A percentile compares a stretch with the other conserved stretches of the same genome.
Evolutionary conservation across 1,140 invertebrate genomes (phyloP).

Genomic region (Tribolium castaneum): DNA sequence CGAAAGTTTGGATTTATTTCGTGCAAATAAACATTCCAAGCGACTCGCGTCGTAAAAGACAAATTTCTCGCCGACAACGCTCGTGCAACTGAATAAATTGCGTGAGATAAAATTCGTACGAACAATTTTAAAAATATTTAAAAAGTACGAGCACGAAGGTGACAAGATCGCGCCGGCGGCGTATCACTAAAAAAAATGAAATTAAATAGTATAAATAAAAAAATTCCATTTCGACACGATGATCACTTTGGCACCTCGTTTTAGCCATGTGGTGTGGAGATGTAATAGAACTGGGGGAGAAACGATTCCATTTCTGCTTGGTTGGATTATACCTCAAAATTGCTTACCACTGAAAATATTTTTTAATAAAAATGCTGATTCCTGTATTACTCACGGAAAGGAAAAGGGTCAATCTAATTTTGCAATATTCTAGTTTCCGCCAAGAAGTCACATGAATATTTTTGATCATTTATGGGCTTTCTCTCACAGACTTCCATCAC

Average conservation of each 20-base stretch:
- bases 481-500: too few relatives aligned
- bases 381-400: slow-evolving; percentile 30
- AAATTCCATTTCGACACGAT: slow-evolving; percentile 8
- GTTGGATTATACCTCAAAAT: slow-evolving; percentile 35
- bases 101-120: slow-evolving; percentile 18
- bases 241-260: slow-evolving; percentile 34
- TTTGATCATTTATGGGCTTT: not conserved
- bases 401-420: slow-evolving; percentile 34
- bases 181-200: not conserved
- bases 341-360: slow-evolving; percentile 34
- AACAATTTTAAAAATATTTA: slow-evolving; percentile 12
- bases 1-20: slow-evolving; percentile 38
- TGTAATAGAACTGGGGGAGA: slow-evolving; percentile 34
- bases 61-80: not conserved
- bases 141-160: not conserved
- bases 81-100: slow-evolving; percentile 1
- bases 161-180: not conserved
- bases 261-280: slow-evolving; percentile 27
- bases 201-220: slow-evolving; percentile 23
- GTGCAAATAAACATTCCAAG: slow-evolving; percentile 18
- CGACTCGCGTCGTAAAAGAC: not conserved
- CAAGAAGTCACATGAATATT: slow-evolving; percentile 28
- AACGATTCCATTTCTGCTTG: slow-evolving; percentile 35
- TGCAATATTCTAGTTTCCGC: slow-evolving; percentile 20
- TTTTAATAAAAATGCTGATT: slow-evolving; percentile 36